Evolutionary conservation across 2,113 vertebrate species (phyloP), one percentile per base, ranked within the genome.

Genomic region (Stigmatopora argus): DNA sequence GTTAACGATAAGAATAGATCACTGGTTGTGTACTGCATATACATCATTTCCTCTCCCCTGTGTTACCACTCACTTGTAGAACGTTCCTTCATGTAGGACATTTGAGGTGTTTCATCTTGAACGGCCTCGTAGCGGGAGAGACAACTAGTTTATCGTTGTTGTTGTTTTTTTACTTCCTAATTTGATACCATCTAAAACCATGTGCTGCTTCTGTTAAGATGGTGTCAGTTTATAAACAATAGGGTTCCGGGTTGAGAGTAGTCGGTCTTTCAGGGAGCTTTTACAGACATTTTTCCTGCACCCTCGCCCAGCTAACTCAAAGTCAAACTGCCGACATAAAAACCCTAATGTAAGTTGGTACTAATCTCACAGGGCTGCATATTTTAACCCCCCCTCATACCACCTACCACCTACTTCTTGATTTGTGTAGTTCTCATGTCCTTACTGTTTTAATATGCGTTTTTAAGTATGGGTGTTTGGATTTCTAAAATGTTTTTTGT

Each of bases 211-310:
- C 71, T 84, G 74, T 41, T 75, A 64, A 69, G 52, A 61, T 73
- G 58, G 77, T 73, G 81, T 78, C 78, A 77, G 67, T 74, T 73
- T 73, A 72, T 51, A 51, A 56, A 77, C 62, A 67, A 66, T 74
- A 74, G 78, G 82, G 69, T 71, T 80, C 64, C 70, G 75, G 85
- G 76, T 79, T 69, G 77, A 78, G 72, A 67, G 80, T 74, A 83
- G 81, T 80, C 72, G 51, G 86, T 83, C 86, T 73, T 87, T 86
- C 86, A 88, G 86, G 86, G 86, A 89, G 83, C 83, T 86, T 89
- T 80, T 73, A 71, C 68, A 64, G 70, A 19, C 56, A 65, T 75
- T 10, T 63, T 78, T 72, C 71, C 74, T 67, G 75, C 51, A 68
- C 78, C 49, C 77, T 67, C 71, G 41, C 70, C 52, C 72, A 64